Base-by-base conservation (phyloP, 2,797 vertebrate species). In the Karalla daura region DNA sequence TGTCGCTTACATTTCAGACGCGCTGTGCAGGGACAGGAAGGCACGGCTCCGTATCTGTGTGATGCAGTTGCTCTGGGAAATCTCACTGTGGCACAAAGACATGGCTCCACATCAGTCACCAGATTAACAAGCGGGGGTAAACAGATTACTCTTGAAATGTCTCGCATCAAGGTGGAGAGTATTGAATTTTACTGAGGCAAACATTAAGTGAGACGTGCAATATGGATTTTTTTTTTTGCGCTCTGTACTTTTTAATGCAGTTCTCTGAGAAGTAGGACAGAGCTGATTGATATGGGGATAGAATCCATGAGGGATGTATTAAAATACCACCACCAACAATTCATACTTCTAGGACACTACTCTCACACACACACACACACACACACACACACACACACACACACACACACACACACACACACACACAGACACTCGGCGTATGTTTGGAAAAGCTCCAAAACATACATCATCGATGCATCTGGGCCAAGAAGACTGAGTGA, bases 1-100 rank as follows among this genome's bases (percentile, higher is more conserved):
- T 49, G 72, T 60, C 28, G 71, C 93, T 92, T 91, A 94, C 94
- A 95, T 92, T 85, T 94, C 78, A 39, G 69, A 33, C 76, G 94
- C 77, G 78, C 81, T 90, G 72, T 73, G 77, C 39, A 94, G 82
- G 45, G 90, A 91, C 23, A 93, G 62, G 79, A 95, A 94, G 32
- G 93, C 93, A 4, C 85, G 83, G 40, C 70, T 76, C 71, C 68
- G 85, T 37, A 95, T 93, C 56, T 27, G 73, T n/a, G 81, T 79
- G 81, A 94, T 73, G 54, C 81, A 74, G 75, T 89, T 59, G 21
- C 93, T 94, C 74, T 93, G 92, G 73, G 91, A 91, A 70, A 94
- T 92, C 83, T 90, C 90, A 62, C 94, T 95, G 83, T 54, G 52
- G 70, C 32, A 80, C 40, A 90, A 65, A 84, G 7, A 80, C 35